Evolutionary conservation across 2,113 vertebrate species (phyloP), one percentile per base, ranked within the genome.

Genomic region (Macquaria ambigua): DNA sequence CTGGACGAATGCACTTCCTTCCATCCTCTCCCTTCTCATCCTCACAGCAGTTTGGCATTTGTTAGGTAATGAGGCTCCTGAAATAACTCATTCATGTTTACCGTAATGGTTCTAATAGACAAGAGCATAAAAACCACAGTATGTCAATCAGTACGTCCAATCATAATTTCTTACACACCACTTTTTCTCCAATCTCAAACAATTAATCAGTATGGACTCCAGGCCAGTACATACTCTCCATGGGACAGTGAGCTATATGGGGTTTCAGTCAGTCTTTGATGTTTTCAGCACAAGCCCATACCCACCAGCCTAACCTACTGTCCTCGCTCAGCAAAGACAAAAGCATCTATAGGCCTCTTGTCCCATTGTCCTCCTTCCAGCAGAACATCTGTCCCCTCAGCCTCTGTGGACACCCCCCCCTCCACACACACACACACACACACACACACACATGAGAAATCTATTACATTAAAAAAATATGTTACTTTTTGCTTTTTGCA

Each of bases 341-440:
- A 89, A 79, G 82, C 39, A 66, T 77, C 64, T 43, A 16, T 46
- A 59, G 61, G 28, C 69, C 14, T 66, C 59, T 74, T 79, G 58
- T 77, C 25, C 50, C n/a, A 72, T 92, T 93, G 81, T 88, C 48
- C 66, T 77, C n/a, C 68, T 41, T 74, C 73, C 46, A 80, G 58
- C 46, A 78, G 77, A 88, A 92, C 91, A 92, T 88, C 87, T 93
- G 89, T 87, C 85, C 46, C 55, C 48, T 84, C 59, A 20, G 52
- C 25, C 69, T 28, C 21, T 67, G 53, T 52, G 53, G 67, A 69
- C 71, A 23, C 62, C 37, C 63, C 72, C 64, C 28, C 28, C 28
- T 31, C 28, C 28, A 31, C 28, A 31, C 28, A 31, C 28, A 31
- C 28, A 31, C 28, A 31, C 28, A 31, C 28, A 31, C 28, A 31